A percentile compares a stretch with the other conserved stretches of the same genome.
Conservation (phyloP, 1,140 invertebrate species). For the Phthorimaea operculella region DNA sequence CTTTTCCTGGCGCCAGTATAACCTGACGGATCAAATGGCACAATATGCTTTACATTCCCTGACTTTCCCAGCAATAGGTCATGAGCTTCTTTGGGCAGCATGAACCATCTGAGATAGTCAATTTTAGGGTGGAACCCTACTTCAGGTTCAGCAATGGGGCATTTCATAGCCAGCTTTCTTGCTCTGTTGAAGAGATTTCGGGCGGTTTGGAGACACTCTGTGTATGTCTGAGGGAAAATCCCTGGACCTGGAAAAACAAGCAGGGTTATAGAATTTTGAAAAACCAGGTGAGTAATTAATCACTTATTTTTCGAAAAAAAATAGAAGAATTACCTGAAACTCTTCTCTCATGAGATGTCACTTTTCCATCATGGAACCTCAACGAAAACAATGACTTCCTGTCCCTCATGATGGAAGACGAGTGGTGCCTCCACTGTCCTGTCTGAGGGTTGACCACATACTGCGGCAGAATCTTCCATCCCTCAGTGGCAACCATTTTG, state of each 20-base stretch:
- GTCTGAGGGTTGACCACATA: constrained; percentile 88
- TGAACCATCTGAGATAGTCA: constrained; percentile 84
- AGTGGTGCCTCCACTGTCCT: constrained; percentile 89
- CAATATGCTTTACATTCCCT: constrained; percentile 78
- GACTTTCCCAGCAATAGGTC: constrained; percentile 77
- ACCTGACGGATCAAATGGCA: constrained; percentile 76
- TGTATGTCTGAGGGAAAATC: constrained; percentile 76
- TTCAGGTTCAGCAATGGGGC: constrained; percentile 78
- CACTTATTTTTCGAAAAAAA: background rate
- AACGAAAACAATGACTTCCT: constrained; percentile 86
- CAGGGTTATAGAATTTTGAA: constrained; percentile 3
- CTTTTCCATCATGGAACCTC: constrained; percentile 79
- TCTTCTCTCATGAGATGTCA: constrained; percentile 76
- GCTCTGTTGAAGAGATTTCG: constrained; percentile 82
- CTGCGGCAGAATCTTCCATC: constrained; percentile 90
- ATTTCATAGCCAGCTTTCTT: constrained; percentile 79
- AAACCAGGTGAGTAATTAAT: background rate
- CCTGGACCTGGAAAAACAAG: constrained; percentile 67
- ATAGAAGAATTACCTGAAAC: constrained; percentile 65
- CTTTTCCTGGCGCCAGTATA: constrained; percentile 60
- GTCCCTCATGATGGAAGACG: constrained; percentile 82
- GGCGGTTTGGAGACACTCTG: constrained; percentile 82
- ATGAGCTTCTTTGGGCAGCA: constrained; percentile 82
- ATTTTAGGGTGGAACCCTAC: constrained; percentile 74
- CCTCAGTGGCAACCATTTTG: constrained; percentile 88